Base-by-base conservation (phyloP, 1,140 invertebrate species). In the Drosophila auraria region DNA sequence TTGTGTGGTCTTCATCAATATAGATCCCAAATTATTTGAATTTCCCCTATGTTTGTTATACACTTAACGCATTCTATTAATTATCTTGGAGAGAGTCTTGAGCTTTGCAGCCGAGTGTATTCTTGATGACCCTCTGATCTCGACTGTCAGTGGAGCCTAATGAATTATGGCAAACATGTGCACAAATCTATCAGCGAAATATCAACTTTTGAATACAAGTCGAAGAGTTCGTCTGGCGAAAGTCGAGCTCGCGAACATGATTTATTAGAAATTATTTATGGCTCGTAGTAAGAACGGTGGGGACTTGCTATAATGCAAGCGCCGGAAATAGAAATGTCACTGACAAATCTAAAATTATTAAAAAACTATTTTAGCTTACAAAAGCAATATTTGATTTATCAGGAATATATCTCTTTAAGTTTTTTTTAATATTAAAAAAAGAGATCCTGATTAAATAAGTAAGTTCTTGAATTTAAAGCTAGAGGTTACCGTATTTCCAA, bases 81-180 rank as follows among this genome's bases (percentile, higher is more conserved):
- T 17, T 36, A 17, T 3, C 27, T 30, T 11, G 14, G 7, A 5
- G 5, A 20, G 7, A 51, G 57, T 33, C 17, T 33, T 40, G 3
- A 66, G 14, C 15, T 27, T 36, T 36, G 25, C 20, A 25, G 59
- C 0, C 9, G 11, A 64, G 60, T 17, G 66, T 69, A 69, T 30
- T 69, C 17, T 27, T 68, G 72, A 76, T 75, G 72, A 49, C 71
- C 50, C 36, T 17, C 3, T 62, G 72, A 81, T 74, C 81, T 45
- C 9, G 30, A 50, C 83, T 89, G 84, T 87, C 84, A 82, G 56
- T 23, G 25, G 14, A 57, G 45, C 30, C 33, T n/a, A 38, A 83
- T 87, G 73, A 87, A 83, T 89, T 87, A 89, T 87, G 56, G 73
- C 80, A 83, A 89, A 47, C 83, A 89, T 87, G 84, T 87, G 83